These are phyloP conservation scores for Tetropium fuscum DNA, from an alignment of 2,888 invertebrate genomes.

Conservation along the genomic window DNA sequence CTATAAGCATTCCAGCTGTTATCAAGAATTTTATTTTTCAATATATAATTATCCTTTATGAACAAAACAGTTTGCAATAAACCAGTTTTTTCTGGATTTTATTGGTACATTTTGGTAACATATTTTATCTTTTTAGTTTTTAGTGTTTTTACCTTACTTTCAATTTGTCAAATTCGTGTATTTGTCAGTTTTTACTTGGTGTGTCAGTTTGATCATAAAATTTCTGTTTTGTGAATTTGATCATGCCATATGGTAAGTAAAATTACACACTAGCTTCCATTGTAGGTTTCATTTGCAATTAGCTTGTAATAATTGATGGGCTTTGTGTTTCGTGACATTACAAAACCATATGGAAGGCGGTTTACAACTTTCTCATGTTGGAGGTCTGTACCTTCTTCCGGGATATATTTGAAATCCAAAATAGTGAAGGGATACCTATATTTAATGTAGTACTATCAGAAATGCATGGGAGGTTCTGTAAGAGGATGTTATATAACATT, in stretches of 20 bases:
- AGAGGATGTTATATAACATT: not conserved
- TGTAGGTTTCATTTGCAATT: too few species aligned
- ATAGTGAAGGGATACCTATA: too few species aligned
- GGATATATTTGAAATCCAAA: too few species aligned
- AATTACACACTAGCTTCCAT: not conserved
- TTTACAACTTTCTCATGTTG: too few species aligned
- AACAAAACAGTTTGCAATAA: conserved; percentile 25
- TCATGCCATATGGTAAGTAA: conserved; percentile 15
- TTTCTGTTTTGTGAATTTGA: not conserved
- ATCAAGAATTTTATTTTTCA: not conserved
- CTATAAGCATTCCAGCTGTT: too few species aligned
- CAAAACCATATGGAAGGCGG: too few species aligned
- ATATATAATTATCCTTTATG: conserved; percentile 11
- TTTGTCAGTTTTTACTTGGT: conserved; percentile 5
- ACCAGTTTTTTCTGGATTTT: conserved; percentile 33
- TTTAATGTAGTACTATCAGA: too few species aligned
- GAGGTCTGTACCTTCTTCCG: too few species aligned
- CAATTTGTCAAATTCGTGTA: conserved; percentile 4
- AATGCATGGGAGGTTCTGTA: too few species aligned
- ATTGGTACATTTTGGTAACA: conserved; percentile 20
- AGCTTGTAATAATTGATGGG: too few species aligned
- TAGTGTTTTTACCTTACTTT: not conserved
- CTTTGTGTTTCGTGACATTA: too few species aligned
- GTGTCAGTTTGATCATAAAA: not conserved
- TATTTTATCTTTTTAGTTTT: conserved; percentile 12